Conservation (phyloP, 2,113 vertebrate species). For the Anarhynchus alexandrinus region DNA sequence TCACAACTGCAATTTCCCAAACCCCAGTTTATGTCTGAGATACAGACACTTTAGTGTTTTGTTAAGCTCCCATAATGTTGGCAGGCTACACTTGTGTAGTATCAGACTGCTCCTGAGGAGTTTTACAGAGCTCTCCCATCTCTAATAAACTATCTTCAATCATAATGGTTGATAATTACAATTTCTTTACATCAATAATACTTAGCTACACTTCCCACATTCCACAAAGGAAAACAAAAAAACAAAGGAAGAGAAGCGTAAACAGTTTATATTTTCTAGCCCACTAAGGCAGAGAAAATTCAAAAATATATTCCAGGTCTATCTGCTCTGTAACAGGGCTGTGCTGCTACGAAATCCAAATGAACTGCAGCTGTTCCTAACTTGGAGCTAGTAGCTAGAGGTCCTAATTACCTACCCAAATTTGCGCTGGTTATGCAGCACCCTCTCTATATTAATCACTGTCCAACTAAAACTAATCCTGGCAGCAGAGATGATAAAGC, state of each 20-base stretch:
- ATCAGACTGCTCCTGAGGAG: not conserved
- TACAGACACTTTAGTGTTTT: not conserved
- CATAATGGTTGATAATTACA: not conserved
- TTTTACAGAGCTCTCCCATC: not conserved
- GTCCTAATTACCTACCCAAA: slow-evolving; percentile 61
- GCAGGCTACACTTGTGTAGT: not conserved
- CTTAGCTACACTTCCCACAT: not conserved
- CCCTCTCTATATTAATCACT: slow-evolving; percentile 54
- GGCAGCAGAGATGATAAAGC: slow-evolving; percentile 17
- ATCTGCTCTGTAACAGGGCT: not conserved
- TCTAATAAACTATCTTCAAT: not conserved
- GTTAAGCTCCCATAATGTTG: not conserved
- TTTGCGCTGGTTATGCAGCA: slow-evolving; percentile 43
- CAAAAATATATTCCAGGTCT: slow-evolving; percentile 5
- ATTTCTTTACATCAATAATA: not conserved
- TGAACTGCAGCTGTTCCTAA: slow-evolving; percentile 15
- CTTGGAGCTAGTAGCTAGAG: slow-evolving; percentile 23
- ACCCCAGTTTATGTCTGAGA: not conserved
- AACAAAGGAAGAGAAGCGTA: not conserved
- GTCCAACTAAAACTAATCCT: slow-evolving; percentile 60
- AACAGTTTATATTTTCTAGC: slow-evolving; percentile 22
- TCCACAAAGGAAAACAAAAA: slow-evolving; percentile 7
- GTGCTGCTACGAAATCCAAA: slow-evolving; percentile 36
- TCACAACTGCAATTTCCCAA: not conserved
- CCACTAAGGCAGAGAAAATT: not conserved